phyloP scores from a whole-genome alignment of 35 echinoderm and acorn worm species.

The Holothuria glaberrima region DNA sequence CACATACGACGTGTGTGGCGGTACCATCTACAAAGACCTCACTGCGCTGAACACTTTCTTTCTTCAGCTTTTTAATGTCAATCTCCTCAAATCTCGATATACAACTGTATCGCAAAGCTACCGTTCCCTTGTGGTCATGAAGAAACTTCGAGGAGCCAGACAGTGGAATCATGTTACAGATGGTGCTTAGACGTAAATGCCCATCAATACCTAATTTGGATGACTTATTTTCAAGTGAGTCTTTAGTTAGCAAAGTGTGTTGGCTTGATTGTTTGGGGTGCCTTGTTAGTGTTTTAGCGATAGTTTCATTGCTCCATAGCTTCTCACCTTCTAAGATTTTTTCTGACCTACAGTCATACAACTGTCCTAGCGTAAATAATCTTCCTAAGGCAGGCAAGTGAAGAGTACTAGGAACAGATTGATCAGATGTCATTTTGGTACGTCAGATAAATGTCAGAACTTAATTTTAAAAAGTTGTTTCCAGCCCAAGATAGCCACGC shows the following conservation, averaged over 20 bases:
- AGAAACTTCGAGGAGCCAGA: background rate
- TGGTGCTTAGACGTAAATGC: background rate
- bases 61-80: background rate
- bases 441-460: too few relatives aligned
- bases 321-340: background rate
- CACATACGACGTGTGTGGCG: slow-evolving; percentile 29
- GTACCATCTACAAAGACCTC: slow-evolving; percentile 10
- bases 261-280: background rate
- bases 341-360: slow-evolving; percentile 17
- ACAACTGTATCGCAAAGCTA: background rate
- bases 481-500: too few relatives aligned
- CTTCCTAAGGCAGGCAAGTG: background rate
- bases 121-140: background rate
- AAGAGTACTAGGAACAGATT: background rate
- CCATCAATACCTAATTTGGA: background rate
- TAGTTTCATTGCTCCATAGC: background rate
- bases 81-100: slow-evolving; percentile 13
- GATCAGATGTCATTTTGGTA: too few relatives aligned
- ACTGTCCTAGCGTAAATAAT: background rate
- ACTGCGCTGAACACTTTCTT: slow-evolving; percentile 11
- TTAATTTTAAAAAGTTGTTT: too few relatives aligned
- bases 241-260: background rate
- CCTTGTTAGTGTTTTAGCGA: background rate
- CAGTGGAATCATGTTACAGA: background rate
- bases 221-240: background rate